Percentiles rank a stretch among this genome's conserved stretches.
Evolutionary conservation across 2,888 invertebrate genomes (phyloP).

Genomic region (Hypercompe scribonia): DNA sequence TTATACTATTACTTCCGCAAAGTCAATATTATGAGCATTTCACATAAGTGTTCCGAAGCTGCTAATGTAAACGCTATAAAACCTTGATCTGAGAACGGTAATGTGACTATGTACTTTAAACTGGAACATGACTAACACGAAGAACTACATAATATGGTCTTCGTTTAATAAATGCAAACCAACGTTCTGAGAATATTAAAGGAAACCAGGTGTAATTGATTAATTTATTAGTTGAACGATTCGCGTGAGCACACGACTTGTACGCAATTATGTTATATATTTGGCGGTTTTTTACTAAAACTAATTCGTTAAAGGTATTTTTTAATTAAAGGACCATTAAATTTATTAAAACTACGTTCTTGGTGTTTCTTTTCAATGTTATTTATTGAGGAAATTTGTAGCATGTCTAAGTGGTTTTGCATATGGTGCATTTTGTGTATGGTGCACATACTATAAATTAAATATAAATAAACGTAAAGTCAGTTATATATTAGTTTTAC

Average conservation of each 20-base stretch:
- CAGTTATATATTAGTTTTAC: not conserved
- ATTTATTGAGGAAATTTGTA: slow-evolving; percentile 11
- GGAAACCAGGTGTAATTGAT: slow-evolving; percentile 59
- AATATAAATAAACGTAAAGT: not conserved
- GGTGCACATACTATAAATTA: not conserved
- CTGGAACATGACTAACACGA: not conserved
- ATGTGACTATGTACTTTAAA: not conserved
- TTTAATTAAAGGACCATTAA: slow-evolving; percentile 19
- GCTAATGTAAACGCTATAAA: not conserved
- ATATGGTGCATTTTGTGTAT: slow-evolving; percentile 9
- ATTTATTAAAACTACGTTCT: slow-evolving; percentile 5
- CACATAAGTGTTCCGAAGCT: not conserved
- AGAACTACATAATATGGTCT: not conserved
- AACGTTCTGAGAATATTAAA: slow-evolving; percentile 59
- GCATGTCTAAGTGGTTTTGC: not conserved
- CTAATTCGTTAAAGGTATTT: slow-evolving; percentile 19
- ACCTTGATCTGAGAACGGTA: not conserved
- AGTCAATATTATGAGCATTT: not conserved
- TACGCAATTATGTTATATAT: slow-evolving; percentile 37
- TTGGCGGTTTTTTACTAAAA: slow-evolving; percentile 19
- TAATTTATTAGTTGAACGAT: slow-evolving; percentile 50
- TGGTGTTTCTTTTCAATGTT: slow-evolving; percentile 1
- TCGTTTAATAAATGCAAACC: not conserved
- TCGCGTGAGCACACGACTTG: slow-evolving; percentile 49
- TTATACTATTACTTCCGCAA: not conserved